Evolutionary conservation across 1,140 invertebrate species (phyloP), one percentile per base, ranked within the genome.

Genomic region (Camponotus vicinus): DNA sequence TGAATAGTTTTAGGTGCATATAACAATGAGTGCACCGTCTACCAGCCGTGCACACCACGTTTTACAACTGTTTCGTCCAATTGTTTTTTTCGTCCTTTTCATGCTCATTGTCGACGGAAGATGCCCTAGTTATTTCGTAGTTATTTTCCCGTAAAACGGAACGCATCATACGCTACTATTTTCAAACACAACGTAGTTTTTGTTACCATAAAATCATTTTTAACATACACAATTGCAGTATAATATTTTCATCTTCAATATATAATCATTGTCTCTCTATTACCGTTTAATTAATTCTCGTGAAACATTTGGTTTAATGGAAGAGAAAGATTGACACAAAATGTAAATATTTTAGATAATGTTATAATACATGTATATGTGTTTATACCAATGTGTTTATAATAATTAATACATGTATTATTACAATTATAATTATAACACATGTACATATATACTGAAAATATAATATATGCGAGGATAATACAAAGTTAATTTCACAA

Each of bases 1-100:
- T 52, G 79, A 89, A 86, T 61, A 77, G 77, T 78, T 79, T 75
- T 37, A 88, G 61, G 27, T 21, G 6, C 77, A n/a, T 27, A n/a
- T 32, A 73, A 88, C 63, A 79, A 73, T 70, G 76, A 49, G 18
- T 32, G 70, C 57, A 69, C 37, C 27, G 27, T 61, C 84, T 27
- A 37, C 40, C 27, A 13, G 27, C 37, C 52, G 15, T 45, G 85
- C 78, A 70, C 70, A n/a, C 21, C 21, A 21, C 83, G 86, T 83
- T 80, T 89, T 52, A 45, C 21, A 55, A 63, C 6, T 42, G 61
- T 66, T 52, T 52, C 15, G 49, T 18, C 49, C 13, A 15, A 52
- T 52, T 52, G 49, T 52, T 85, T 85, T 66, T 40, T 21, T 63
- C 40, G 55, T 61, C 8, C 42, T 37, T 45, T 61, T 45, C 34